Conservation (phyloP, 2,797 vertebrate genomes). For the Astyanax mexicanus region DNA sequence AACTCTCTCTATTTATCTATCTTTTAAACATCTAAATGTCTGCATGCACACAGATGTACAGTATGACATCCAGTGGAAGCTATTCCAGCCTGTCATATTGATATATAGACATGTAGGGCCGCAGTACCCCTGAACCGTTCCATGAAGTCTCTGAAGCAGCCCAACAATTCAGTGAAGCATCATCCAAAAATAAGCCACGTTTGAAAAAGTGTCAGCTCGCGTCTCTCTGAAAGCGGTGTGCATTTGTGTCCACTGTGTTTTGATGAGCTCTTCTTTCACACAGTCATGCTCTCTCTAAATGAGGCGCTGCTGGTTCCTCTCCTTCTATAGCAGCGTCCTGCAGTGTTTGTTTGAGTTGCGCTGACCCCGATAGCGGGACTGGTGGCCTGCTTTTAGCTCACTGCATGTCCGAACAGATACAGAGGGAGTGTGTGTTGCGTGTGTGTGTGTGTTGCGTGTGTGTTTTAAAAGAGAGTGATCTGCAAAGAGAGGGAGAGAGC, state of each 20-base stretch:
- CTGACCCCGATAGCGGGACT: constrained; percentile 42
- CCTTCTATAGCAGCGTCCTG: constrained; percentile 37
- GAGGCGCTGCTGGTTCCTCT: constrained; percentile 38
- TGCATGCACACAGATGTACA: constrained; percentile 25
- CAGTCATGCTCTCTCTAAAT: constrained; percentile 48
- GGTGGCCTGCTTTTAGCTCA: constrained; percentile 48
- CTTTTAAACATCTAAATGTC: too few relatives aligned
- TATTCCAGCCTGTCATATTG: constrained; percentile 11
- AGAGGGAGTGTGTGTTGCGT: not conserved
- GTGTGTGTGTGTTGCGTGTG: not conserved
- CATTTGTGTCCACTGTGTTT: constrained; percentile 50
- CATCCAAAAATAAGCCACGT: constrained; percentile 51
- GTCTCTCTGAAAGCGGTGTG: not conserved
- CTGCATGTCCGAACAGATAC: constrained; percentile 48
- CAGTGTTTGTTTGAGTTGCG: constrained; percentile 22
- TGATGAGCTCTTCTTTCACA: constrained; percentile 42
- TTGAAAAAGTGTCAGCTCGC: constrained; percentile 10
- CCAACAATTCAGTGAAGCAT: constrained; percentile 20
- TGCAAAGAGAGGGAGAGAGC: too few relatives aligned
- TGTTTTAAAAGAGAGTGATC: constrained; percentile 1
- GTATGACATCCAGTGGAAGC: constrained; percentile 20
- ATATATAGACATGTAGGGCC: constrained; percentile 4
- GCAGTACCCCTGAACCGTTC: not conserved
- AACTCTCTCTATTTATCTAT: too few relatives aligned
- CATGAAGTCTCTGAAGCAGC: not conserved